Evolutionary conservation across 2,113 vertebrate species (phyloP).

Genomic region (Macrotis lagotis): DNA sequence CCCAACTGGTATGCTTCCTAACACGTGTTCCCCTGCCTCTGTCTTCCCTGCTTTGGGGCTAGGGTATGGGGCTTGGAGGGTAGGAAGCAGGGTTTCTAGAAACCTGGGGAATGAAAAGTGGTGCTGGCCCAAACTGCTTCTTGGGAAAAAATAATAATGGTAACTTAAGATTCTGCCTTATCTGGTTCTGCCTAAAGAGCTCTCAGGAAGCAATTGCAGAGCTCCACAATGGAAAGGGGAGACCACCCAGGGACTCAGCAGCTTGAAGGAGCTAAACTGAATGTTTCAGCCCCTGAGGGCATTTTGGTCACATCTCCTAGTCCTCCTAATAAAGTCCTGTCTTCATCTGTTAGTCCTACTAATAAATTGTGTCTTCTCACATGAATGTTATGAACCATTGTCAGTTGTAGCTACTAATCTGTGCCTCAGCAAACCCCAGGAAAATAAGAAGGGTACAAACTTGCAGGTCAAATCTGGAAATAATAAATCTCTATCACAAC

Average conservation of each 20-base stretch:
- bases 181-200: background rate
- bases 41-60: background rate
- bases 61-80: background rate
- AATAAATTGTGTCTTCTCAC: background rate
- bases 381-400: background rate
- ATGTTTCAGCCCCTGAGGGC: background rate
- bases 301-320: background rate
- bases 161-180: background rate
- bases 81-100: conserved; percentile 14
- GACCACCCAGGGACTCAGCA: background rate
- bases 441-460: background rate
- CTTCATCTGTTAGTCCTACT: background rate
- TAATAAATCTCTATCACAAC: background rate
- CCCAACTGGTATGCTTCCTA: background rate
- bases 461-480: background rate
- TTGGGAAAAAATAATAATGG: background rate
- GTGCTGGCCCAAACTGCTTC: background rate
- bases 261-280: background rate
- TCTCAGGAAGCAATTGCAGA: background rate
- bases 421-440: background rate
- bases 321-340: background rate
- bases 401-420: background rate
- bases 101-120: background rate
- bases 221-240: background rate
- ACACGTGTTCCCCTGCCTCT: background rate